Evolutionary conservation across 1,140 invertebrate genomes (phyloP).

Genomic region (Himalopsyche phryganea): DNA sequence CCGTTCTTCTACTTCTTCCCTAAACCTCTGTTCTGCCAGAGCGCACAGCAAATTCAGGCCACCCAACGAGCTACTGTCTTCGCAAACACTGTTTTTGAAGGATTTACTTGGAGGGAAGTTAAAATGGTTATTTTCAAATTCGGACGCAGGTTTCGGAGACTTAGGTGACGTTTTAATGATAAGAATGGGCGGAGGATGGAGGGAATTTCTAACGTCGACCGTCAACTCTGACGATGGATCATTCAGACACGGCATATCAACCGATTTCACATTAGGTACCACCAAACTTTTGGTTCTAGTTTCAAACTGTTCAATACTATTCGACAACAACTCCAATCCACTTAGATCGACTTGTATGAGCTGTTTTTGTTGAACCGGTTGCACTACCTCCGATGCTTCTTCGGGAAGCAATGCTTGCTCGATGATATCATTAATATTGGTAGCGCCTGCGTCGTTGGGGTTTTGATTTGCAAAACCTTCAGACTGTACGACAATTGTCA

Average conservation of each 20-base stretch:
- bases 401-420: background rate
- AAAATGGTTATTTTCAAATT: constrained; percentile 40
- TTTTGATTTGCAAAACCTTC: no score
- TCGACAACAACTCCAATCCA: constrained; percentile 75
- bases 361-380: constrained; percentile 8
- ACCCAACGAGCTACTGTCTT: constrained; percentile 49
- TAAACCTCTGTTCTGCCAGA: constrained; percentile 77
- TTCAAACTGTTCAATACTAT: constrained; percentile 75
- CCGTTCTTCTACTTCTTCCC: constrained; percentile 62
- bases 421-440: background rate
- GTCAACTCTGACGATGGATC: constrained; percentile 10
- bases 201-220: constrained; percentile 24
- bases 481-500: no score
- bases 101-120: constrained; percentile 42
- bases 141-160: constrained; percentile 40
- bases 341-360: constrained; percentile 62
- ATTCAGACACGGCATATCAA: constrained; percentile 20
- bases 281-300: constrained; percentile 37
- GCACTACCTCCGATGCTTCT: constrained; percentile 5
- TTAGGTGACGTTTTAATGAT: constrained; percentile 50
- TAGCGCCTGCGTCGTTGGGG: background rate
- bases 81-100: constrained; percentile 13
- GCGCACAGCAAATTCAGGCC: constrained; percentile 79
- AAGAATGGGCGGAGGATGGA: constrained; percentile 26
- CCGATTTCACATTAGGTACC: constrained; percentile 15